Conservation (phyloP, 2,888 invertebrate species). For the Eupeodes latifasciatus region DNA sequence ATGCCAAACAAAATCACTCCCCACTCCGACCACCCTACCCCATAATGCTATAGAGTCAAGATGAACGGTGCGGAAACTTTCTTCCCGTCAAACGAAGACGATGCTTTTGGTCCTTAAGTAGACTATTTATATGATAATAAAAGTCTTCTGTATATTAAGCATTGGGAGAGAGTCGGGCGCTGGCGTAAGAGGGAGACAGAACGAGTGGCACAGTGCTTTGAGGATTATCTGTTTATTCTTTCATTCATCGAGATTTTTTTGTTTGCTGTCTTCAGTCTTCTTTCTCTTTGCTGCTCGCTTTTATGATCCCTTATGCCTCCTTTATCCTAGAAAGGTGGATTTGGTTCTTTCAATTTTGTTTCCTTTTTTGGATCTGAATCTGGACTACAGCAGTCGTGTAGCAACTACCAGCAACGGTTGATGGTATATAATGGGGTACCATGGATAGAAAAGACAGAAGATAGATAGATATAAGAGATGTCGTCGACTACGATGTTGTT, state of each 20-base stretch:
- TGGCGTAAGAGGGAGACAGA: neutral
- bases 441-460: constrained; percentile 13
- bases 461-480: constrained; percentile 52
- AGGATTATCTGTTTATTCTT: constrained; percentile 69
- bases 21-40: constrained; percentile 2
- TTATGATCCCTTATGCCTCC: constrained; percentile 39
- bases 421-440: no score
- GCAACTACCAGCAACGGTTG: neutral
- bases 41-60: constrained; percentile 9
- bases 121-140: constrained; percentile 77
- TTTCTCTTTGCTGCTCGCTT: constrained; percentile 8
- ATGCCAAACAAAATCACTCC: constrained; percentile 17
- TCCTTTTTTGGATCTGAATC: neutral
- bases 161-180: constrained; percentile 38
- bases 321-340: constrained; percentile 33
- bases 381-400: constrained; percentile 32
- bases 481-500: constrained; percentile 47
- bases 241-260: constrained; percentile 48
- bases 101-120: constrained; percentile 72
- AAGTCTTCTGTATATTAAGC: constrained; percentile 73
- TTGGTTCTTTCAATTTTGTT: constrained; percentile 8
- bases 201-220: constrained; percentile 59
- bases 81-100: constrained; percentile 64
- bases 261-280: constrained; percentile 46
- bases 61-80: constrained; percentile 51